Evolutionary conservation across 2,797 vertebrate genomes (phyloP).

Genomic region (Ispidina picta): DNA sequence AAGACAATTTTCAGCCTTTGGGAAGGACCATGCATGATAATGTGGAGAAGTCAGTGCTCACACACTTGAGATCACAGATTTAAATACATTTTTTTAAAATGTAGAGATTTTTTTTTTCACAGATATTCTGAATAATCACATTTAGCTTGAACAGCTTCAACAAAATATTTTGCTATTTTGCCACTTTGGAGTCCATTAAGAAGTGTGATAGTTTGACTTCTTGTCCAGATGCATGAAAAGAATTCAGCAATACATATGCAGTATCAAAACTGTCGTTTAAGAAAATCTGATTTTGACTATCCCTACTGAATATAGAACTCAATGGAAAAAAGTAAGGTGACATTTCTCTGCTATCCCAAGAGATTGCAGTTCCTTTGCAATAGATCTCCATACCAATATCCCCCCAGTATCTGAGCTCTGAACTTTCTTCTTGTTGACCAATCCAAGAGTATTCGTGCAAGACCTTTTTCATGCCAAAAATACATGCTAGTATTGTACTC

Average conservation of each 20-base stretch:
- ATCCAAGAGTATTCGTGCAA: neutral
- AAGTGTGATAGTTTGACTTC: neutral
- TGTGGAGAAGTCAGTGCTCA: neutral
- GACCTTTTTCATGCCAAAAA: neutral
- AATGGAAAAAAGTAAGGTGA: neutral
- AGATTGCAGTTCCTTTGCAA: neutral
- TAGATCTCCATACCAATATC: neutral
- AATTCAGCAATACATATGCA: neutral
- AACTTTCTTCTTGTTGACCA: neutral
- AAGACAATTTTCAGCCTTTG: neutral
- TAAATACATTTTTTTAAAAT: neutral
- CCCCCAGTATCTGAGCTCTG: neutral
- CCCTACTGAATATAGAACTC: neutral
- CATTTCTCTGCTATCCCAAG: neutral
- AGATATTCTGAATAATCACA: neutral
- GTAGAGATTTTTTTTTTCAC: neutral
- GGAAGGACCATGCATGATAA: neutral
- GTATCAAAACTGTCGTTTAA: neutral
- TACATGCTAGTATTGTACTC: neutral
- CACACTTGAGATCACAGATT: neutral
- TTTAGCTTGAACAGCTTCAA: neutral
- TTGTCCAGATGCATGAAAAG: neutral
- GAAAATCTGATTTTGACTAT: neutral
- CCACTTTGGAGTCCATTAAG: neutral
- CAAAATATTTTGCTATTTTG: neutral